Conservation (phyloP, 2,888 invertebrate species). For the Dorcus parallelipipedus region DNA sequence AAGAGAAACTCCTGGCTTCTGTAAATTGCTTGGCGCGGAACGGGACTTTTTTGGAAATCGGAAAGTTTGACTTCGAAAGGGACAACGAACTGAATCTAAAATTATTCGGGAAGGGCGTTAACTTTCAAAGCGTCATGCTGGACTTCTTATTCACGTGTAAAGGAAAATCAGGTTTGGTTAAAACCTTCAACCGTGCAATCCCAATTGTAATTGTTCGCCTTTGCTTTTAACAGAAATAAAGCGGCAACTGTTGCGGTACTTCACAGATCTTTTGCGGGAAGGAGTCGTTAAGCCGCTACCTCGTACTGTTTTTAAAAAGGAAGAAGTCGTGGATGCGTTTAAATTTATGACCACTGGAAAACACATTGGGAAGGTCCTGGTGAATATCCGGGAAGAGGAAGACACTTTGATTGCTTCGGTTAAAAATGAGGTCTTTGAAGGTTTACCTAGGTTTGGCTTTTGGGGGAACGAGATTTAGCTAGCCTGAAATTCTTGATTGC, state of each 20-base stretch:
- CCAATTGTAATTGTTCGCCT: too few species aligned
- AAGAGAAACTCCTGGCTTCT: constrained; percentile 78
- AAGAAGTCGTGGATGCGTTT: constrained; percentile 71
- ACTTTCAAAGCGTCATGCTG: constrained; percentile 70
- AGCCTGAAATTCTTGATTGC: neutral
- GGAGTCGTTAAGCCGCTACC: constrained; percentile 70
- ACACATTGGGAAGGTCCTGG: constrained; percentile 72
- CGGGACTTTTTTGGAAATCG: constrained; percentile 79
- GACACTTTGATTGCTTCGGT: constrained; percentile 23
- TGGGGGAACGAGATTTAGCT: neutral
- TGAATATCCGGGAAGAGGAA: constrained; percentile 41
- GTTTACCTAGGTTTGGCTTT: constrained; percentile 24
- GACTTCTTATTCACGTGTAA: constrained; percentile 48
- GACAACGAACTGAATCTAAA: constrained; percentile 64
- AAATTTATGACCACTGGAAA: constrained; percentile 64
- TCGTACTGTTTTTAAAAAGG: constrained; percentile 59
- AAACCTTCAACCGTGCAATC: too few species aligned
- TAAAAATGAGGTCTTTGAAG: constrained; percentile 11
- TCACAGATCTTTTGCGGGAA: constrained; percentile 26
- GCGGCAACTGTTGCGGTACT: neutral
- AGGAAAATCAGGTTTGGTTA: neutral
- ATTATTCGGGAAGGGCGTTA: constrained; percentile 48
- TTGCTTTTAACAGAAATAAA: neutral
- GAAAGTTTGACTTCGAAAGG: constrained; percentile 72
- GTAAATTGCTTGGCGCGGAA: constrained; percentile 56